Evolutionary conservation across 2,113 vertebrate species (phyloP).

Genomic region (Willisornis vidua): DNA sequence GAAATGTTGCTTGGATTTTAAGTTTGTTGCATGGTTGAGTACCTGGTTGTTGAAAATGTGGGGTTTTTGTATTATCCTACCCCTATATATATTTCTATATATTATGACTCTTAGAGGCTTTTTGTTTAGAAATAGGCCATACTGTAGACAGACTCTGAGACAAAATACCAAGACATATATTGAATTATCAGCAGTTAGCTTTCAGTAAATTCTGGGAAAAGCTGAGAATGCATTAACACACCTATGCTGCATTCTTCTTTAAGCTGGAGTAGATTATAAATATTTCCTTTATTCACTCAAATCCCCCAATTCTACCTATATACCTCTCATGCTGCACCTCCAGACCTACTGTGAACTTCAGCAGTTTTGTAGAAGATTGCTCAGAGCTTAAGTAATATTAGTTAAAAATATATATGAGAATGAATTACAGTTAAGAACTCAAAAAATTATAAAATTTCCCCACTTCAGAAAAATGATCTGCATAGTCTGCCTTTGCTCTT

Average conservation of each 20-base stretch:
- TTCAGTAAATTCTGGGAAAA: background rate
- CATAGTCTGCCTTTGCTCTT: background rate
- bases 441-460: background rate
- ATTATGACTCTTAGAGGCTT: background rate
- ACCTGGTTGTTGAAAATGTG: background rate
- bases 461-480: background rate
- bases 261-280: background rate
- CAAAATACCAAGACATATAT: background rate
- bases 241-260: background rate
- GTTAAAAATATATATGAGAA: background rate
- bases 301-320: background rate
- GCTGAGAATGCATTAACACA: background rate
- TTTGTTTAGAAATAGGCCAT: background rate
- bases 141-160: background rate
- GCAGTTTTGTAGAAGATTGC: background rate
- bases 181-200: background rate
- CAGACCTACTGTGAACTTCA: background rate
- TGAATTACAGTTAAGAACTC: background rate
- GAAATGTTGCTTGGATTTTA: background rate
- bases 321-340: background rate
- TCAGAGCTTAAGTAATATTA: background rate
- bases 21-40: background rate
- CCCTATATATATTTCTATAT: background rate
- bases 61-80: background rate
- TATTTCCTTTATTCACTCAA: background rate